Base-by-base conservation (phyloP, 2,113 vertebrate genomes). In the Dissostichus mawsoni region DNA sequence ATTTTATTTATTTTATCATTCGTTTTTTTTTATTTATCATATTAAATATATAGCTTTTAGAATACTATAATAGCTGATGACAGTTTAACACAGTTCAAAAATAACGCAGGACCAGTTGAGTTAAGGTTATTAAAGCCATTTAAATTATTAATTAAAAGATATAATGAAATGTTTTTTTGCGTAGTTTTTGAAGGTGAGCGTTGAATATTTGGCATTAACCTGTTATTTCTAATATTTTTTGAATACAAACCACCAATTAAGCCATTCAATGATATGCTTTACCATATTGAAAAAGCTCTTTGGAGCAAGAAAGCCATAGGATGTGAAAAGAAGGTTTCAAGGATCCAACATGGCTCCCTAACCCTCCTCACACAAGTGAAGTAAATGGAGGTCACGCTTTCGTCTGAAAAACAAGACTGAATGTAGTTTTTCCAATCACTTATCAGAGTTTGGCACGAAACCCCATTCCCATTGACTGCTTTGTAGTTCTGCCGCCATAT, bases 251-350 rank as follows among this genome's bases (percentile, higher is more conserved):
- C 25, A 47, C 14, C 25, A 65, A 17, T 41, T 29, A 29, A 29
- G 25, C 68, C 8, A 3, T 76, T 36, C 14, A 53, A 48, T 69
- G 44, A 33, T 6, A 11, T n/a, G 45, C 70, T 48, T 78, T 52
- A 48, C 67, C 23, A 41, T 56, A 45, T 13, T 59, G 16, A 76
- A 63, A 56, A 74, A 29, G 53, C 58, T 73, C 23, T 52, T 56
- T 51, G 25, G 10, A 80, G 44, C 33, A n/a, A 53, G 64, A 14
- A 95, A 96, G 95, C 96, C 94, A 94, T 93, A 91, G 93, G 33
- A 74, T 41, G 9, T 82, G 58, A 75, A 71, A 66, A 52, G 79
- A 36, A 56, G 44, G 47, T 62, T 59, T 85, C 66, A 87, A 78
- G 76, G 76, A 78, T 82, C 57, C 20, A 20, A 53, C 53, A 56